phyloP scores from a whole-genome alignment of 2,888 invertebrate genomes.

The Dexiosoma caninum region DNA sequence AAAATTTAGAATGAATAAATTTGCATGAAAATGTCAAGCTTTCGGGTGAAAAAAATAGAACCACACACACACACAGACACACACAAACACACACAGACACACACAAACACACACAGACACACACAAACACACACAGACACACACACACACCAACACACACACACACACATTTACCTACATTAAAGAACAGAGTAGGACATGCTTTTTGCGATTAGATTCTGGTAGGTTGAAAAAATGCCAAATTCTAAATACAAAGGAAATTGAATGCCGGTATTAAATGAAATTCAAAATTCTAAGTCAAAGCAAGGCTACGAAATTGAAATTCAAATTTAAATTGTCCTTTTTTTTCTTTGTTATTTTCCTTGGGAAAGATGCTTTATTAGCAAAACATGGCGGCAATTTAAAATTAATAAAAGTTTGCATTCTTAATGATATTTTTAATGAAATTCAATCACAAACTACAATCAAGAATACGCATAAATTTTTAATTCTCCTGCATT shows the following conservation, averaged over 20 bases:
- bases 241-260: neutral
- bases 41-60: conserved; percentile 33
- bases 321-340: conserved; percentile 35
- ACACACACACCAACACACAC: neutral
- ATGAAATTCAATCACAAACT: no score
- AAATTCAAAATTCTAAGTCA: conserved; percentile 2
- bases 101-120: neutral
- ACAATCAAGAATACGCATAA: no score
- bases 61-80: neutral
- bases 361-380: neutral
- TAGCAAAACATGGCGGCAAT: conserved; percentile 21
- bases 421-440: no score
- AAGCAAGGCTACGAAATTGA: conserved; percentile 37
- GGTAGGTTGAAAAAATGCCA: neutral
- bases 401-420: conserved; percentile 46
- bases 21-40: conserved; percentile 59
- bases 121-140: no score
- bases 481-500: no score
- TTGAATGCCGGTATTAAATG: neutral
- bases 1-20: conserved; percentile 57
- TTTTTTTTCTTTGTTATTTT: neutral
- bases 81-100: neutral
- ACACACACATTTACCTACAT: no score
- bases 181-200: no score
- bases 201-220: no score